Conservation (phyloP, 2,888 invertebrate species). For the Mactromeris polynyma region DNA sequence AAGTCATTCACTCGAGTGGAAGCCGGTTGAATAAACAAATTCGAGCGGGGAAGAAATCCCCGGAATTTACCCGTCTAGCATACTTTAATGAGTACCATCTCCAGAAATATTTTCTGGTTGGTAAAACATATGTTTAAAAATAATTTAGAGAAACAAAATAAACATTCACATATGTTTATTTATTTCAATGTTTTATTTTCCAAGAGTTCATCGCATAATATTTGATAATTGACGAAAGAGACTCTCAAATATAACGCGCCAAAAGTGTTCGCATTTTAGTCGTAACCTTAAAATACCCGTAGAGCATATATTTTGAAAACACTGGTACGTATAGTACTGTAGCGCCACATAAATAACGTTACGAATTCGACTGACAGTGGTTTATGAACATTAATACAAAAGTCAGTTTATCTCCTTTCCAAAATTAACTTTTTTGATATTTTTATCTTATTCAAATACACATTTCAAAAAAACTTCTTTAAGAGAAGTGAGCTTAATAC, state of each 20-base stretch:
- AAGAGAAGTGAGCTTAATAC: no score
- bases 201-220: not conserved
- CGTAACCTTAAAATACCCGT: not conserved
- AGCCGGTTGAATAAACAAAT: slow-evolving; percentile 53
- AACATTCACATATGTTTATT: slow-evolving; percentile 58
- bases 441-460: no score
- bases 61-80: slow-evolving; percentile 47
- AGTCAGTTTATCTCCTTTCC: no score
- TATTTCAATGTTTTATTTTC: slow-evolving; percentile 39
- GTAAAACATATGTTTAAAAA: slow-evolving; percentile 66
- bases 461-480: no score
- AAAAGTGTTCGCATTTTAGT: not conserved
- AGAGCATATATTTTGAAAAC: no score
- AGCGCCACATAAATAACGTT: no score
- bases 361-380: no score
- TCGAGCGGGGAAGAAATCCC: slow-evolving; percentile 52
- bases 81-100: slow-evolving; percentile 37
- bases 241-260: not conserved
- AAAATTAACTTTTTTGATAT: no score
- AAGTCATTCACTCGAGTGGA: slow-evolving; percentile 37
- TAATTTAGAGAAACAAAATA: slow-evolving; percentile 58
- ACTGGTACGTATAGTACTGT: no score
- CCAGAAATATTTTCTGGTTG: slow-evolving; percentile 27
- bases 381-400: no score
- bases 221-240: slow-evolving; percentile 38